Evolutionary conservation across 2,113 vertebrate genomes (phyloP), one percentile per base, ranked within the genome.

Genomic region (Sorex araneus): DNA sequence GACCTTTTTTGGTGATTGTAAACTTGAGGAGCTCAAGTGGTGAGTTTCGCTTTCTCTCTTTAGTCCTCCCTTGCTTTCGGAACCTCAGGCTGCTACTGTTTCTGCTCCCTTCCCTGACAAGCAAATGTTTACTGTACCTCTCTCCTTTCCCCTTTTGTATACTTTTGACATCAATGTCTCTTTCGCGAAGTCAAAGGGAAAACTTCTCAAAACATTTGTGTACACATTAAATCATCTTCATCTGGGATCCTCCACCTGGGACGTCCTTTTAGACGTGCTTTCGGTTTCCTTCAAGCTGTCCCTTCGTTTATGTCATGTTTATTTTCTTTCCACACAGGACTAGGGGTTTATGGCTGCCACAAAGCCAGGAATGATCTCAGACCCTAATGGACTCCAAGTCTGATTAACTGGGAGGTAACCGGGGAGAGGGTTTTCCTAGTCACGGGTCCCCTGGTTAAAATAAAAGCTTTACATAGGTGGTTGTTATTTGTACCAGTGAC

Each of bases 41-140:
- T 19, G 47, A 36, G 36, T 76, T 86, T 81, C 90, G 75, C 87
- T 78, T 85, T 86, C 80, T 74, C 30, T 64, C 40, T 40, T 63
- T 70, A 4, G 2, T 45, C 40, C 50, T 13, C 32, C 77, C 34
- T 25, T 54, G 76, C 77, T 43, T 43, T 40, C 77, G n/a, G n/a
- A 81, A 30, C 45, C 50, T 34, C 3, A 0, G 15, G 74, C 85
- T 34, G 79, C 84, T 80, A n/a, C 86, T 25, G 74, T 40, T 86
- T 25, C 85, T 18, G 88, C 27, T 40, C 27, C 15, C 54, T 69
- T 36, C 34, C 27, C 67, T 27, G 63, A 87, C 69, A 75, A 84
- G 64, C 11, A 0, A 63, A 8, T 66, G 76, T 60, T 92, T 40
- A n/a, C 32, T 27, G 84, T 89, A 76, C 90, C 87, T 67, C 6